Percentiles rank a stretch among this genome's conserved stretches.
These are phyloP conservation scores for Drymonia ruficornis DNA, from an alignment of 2,888 invertebrate genomes.

Conservation along the genomic window DNA sequence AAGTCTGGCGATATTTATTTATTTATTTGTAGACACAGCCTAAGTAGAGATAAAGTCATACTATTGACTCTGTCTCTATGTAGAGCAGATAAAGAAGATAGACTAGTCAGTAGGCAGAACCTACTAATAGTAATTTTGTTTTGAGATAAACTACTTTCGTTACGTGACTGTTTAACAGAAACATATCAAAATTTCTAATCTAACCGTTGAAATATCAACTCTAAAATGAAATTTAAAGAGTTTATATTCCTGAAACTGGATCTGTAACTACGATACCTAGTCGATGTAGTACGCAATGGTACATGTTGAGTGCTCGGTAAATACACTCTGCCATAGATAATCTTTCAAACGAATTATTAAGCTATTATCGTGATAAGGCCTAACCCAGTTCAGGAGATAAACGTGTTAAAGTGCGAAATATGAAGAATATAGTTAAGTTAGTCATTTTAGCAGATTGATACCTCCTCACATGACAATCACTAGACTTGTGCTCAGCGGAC, in stretches of 20 bases:
- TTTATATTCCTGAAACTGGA: background rate
- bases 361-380: conserved; percentile 57
- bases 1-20: too few species aligned
- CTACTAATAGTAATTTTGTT: background rate
- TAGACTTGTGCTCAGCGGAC: too few species aligned
- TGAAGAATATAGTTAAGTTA: background rate
- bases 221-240: background rate
- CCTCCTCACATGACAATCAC: too few species aligned
- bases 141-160: too few species aligned
- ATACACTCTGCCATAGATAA: conserved; percentile 47
- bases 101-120: too few species aligned
- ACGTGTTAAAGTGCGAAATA: conserved; percentile 6
- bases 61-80: too few species aligned
- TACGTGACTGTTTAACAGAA: background rate
- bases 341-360: conserved; percentile 60
- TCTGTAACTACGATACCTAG: background rate
- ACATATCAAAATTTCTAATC: background rate
- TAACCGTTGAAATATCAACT: background rate
- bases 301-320: conserved; percentile 62
- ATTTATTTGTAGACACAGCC: too few species aligned
- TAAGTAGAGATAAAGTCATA: too few species aligned
- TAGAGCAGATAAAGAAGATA: too few species aligned
- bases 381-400: conserved; percentile 55
- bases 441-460: too few species aligned
- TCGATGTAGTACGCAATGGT: background rate